phyloP scores from a whole-genome alignment of 2,113 vertebrate genomes.

The Stercorarius parasiticus region DNA sequence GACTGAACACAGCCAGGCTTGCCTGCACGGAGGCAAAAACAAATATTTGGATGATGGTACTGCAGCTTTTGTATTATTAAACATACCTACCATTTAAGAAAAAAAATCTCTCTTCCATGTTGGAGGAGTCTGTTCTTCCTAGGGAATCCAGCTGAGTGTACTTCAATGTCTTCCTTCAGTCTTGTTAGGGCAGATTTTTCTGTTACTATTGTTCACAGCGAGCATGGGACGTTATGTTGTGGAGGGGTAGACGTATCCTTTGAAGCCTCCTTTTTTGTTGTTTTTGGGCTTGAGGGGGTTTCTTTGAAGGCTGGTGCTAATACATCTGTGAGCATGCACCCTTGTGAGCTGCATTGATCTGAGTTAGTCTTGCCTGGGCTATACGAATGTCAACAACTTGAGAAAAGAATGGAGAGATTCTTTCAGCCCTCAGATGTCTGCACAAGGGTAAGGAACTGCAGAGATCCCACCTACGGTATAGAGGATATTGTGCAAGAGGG shows the following conservation, averaged over 20 bases:
- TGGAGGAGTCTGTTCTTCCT: background rate
- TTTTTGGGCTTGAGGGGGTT: conserved; percentile 28
- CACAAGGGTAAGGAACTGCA: background rate
- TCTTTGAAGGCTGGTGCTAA: conserved; percentile 15
- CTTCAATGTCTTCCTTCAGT: conserved; percentile 10
- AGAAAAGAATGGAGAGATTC: background rate
- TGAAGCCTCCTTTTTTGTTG: background rate
- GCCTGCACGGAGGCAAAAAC: conserved; percentile 21
- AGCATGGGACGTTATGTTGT: background rate
- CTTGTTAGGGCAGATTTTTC: conserved; percentile 20
- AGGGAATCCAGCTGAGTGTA: conserved; percentile 8
- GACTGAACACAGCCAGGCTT: conserved; percentile 12
- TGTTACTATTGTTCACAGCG: background rate
- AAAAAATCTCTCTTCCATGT: background rate
- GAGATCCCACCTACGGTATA: background rate
- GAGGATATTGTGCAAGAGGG: background rate
- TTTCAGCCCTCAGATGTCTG: background rate
- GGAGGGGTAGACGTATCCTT: background rate
- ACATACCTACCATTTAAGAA: background rate
- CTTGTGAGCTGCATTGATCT: background rate
- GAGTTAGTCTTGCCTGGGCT: background rate
- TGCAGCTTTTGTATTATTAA: conserved; percentile 47
- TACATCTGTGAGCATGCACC: accelerated
- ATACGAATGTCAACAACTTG: background rate
- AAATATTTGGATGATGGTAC: conserved; percentile 21